These are phyloP conservation scores for Oscheius sp. DNA, from an alignment of 1,140 invertebrate genomes.

Conservation along the genomic window DNA sequence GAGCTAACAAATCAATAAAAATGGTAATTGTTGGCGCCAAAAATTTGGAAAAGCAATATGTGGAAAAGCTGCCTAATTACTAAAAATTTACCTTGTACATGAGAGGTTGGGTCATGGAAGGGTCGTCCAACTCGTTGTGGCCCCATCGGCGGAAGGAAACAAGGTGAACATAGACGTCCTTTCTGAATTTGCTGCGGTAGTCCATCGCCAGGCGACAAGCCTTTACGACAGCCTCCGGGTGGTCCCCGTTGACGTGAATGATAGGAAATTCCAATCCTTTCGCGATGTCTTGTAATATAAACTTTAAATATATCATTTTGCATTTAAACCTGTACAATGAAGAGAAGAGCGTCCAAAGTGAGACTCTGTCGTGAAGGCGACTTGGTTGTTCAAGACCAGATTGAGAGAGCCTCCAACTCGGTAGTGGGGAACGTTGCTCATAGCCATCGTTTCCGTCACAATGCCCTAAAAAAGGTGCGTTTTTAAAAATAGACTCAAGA, in stretches of 20 bases:
- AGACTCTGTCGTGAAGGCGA: conserved; percentile 65
- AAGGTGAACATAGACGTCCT: conserved; percentile 88
- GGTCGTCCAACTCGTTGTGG: conserved; percentile 96
- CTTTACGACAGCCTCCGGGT: conserved; percentile 80
- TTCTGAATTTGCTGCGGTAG: conserved; percentile 81
- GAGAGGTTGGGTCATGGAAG: conserved; percentile 88
- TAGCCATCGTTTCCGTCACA: conserved; percentile 82
- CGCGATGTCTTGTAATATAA: too few relatives aligned
- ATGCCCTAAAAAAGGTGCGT: too few relatives aligned
- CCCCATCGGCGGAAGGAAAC: conserved; percentile 87
- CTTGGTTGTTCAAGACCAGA: conserved; percentile 90
- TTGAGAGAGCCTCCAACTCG: conserved; percentile 86
- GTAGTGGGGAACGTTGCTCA: conserved; percentile 81
- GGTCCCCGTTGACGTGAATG: conserved; percentile 87
- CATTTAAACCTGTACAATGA: conserved; percentile 82
- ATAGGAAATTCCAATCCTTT: conserved; percentile 84
- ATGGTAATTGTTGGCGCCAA: too few relatives aligned
- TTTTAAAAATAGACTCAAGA: too few relatives aligned
- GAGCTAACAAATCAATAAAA: too few relatives aligned
- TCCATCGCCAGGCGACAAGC: conserved; percentile 79
- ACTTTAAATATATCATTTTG: too few relatives aligned
- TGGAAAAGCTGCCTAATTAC: too few relatives aligned
- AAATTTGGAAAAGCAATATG: conserved; percentile 38
- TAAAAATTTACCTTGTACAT: conserved; percentile 73
- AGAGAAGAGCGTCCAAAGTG: conserved; percentile 68